Evolutionary conservation across 92 coral and sea anemone genomes (phyloP), one percentile per base, ranked within the genome.

Genomic region (Blastomussa wellsi): DNA sequence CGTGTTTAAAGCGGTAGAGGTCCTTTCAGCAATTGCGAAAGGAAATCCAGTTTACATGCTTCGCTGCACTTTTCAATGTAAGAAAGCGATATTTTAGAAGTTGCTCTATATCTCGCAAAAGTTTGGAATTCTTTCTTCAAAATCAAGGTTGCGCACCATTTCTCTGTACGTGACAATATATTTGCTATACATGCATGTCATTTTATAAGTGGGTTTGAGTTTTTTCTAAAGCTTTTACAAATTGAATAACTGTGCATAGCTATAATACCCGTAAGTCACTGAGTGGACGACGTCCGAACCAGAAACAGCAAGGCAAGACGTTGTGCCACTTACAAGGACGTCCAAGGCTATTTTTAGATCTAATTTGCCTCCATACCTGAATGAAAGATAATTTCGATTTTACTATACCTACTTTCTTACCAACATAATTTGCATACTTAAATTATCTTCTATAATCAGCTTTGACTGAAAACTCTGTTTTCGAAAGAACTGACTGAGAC

Each of bases 81-180:
- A 51, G 64, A 79, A 37, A 79, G 22, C 20, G 74, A 49, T 80
- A 80, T 80, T 80, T 65, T 48, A 26, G 31, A 80, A 29, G 74
- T 74, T 47, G 84, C 2, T 80, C 84, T 48, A 80, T 80, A 80
- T 80, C n/a, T n/a, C 64, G 39, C 8, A 51, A 49, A 66, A 31
- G 37, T 47, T 71, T 55, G 15, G 48, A 37, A 80, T 66, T 80
- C 76, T 53, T 80, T 52, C 51, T 5, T n/a, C 53, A 55, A 71
- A 82, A 52, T 70, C 39, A 7, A 71, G 39, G 60, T 66, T 79
- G 75, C 4, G 32, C 60, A 48, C 65, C 33, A 33, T 76, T 51
- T 52, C 31, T 80, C 31, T 2, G 49, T 47, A 47, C 65, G 84
- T 47, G 39, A 66, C 57, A 66, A 79, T 38, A 62, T 64, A 33